Evolutionary conservation across 2,113 vertebrate species (phyloP).

Genomic region (Pomatorhinus ruficollis): DNA sequence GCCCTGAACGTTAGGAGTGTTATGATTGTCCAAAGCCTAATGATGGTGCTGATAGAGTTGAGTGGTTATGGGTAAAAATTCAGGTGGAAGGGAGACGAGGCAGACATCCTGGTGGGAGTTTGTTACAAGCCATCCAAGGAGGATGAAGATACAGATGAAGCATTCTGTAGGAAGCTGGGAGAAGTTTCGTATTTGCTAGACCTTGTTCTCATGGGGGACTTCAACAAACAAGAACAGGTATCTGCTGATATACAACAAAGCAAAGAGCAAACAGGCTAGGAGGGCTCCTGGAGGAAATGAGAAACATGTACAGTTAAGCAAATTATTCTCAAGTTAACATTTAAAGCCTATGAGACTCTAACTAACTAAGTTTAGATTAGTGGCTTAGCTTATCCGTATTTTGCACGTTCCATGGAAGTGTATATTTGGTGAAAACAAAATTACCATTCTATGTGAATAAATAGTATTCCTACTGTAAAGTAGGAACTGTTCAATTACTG

Average conservation of each 20-base stretch:
- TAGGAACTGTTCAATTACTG: not conserved
- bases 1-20: not conserved
- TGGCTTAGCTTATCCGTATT: not conserved
- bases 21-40: not conserved
- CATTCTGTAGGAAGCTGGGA: not conserved
- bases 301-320: not conserved
- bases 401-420: not conserved
- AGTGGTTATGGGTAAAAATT: not conserved
- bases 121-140: not conserved
- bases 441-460: not conserved
- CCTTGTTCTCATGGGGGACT: not conserved
- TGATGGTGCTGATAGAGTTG: fast-evolving
- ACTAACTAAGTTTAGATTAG: not conserved
- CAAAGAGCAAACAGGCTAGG: not conserved
- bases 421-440: not conserved
- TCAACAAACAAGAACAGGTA: not conserved
- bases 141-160: not conserved
- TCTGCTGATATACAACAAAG: not conserved
- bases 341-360: not conserved
- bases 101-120: not conserved
- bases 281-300: not conserved
- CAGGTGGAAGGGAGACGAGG: not conserved
- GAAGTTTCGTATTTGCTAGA: not conserved
- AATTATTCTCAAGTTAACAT: not conserved
- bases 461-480: not conserved